Evolutionary conservation across 2,888 invertebrate species (phyloP), one percentile per base, ranked within the genome.

Genomic region (Acanthosepion lycidas): DNA sequence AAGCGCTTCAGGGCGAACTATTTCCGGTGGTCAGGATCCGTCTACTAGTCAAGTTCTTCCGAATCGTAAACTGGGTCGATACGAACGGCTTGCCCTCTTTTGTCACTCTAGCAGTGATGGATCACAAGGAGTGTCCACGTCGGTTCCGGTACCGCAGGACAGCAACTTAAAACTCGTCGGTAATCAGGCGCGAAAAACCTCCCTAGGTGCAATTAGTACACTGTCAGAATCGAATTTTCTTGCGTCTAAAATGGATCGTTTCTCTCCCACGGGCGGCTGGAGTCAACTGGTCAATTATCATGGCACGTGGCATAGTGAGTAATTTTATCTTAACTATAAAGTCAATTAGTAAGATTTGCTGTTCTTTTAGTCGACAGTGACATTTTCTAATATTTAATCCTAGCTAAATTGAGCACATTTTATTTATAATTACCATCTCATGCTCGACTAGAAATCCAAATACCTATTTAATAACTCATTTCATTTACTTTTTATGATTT

Each of bases 271-370:
- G 93, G 97, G 97, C 9, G 95, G 96, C 2, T 97, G 97, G 97
- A 95, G 95, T 42, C 95, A 96, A 20, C 95, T 97, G 3, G 95
- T 96, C 28, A 96, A 96, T 42, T 96, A 96, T 94, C 96, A 95
- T 49, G 96, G 96, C 49, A 95, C 93, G 42, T 97, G 97, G 97
- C 96, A 95, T 93, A 96, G 97, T 97, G 96, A 96, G 97, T 95
- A 53, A 18, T 78, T 8, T 23, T 20, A 23, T 0, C 6, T 59
- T 59, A 20, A 55, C 20, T 55, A 55, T 18, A 15, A 18, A 55
- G 55, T 55, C 55, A 18, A 20, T 55, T 55, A 23, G 23, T 59
- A 59, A 4, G 59, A 59, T 59, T 59, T 59, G 20, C 20, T 26
- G 23, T 59, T 59, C 59, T 59, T 59, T 59, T 59, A 59, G 20